Evolutionary conservation across 2,113 vertebrate genomes (phyloP).

Genomic region (Ciconia boyciana): DNA sequence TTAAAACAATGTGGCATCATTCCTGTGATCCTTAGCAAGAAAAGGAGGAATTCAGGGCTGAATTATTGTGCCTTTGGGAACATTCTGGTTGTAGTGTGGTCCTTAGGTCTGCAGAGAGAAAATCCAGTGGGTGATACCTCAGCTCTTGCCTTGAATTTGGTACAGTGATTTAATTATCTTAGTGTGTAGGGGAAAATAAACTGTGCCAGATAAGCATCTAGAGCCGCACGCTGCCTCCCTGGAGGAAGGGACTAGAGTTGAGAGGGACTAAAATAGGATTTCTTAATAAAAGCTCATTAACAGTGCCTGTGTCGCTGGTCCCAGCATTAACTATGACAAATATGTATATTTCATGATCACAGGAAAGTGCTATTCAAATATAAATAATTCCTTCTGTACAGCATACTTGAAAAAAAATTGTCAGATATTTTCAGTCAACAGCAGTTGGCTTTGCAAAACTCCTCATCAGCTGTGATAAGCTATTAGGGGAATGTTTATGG

Average conservation of each 20-base stretch:
- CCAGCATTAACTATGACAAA: neutral
- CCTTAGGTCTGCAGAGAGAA: neutral
- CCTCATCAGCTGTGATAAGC: conserved; percentile 33
- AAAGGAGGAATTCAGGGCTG: neutral
- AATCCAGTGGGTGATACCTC: neutral
- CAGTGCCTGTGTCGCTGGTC: rapidly evolving
- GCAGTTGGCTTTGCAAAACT: conserved; percentile 37
- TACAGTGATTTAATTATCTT: neutral
- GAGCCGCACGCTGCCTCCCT: neutral
- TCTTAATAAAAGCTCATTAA: conserved; percentile 19
- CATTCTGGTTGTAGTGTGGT: rapidly evolving
- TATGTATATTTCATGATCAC: neutral
- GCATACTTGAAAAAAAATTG: neutral
- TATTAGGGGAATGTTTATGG: conserved; percentile 40
- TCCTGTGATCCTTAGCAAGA: neutral
- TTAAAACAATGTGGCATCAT: neutral
- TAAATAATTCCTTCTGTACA: neutral
- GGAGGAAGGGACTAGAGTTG: neutral
- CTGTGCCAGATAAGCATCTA: neutral
- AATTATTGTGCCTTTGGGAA: neutral
- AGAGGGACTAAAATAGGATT: neutral
- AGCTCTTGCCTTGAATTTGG: neutral
- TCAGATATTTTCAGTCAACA: conserved; percentile 25
- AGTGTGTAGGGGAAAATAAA: neutral
- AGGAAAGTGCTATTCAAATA: neutral